phyloP scores from a whole-genome alignment of 2,888 invertebrate genomes.

The Augiades crinisus region DNA sequence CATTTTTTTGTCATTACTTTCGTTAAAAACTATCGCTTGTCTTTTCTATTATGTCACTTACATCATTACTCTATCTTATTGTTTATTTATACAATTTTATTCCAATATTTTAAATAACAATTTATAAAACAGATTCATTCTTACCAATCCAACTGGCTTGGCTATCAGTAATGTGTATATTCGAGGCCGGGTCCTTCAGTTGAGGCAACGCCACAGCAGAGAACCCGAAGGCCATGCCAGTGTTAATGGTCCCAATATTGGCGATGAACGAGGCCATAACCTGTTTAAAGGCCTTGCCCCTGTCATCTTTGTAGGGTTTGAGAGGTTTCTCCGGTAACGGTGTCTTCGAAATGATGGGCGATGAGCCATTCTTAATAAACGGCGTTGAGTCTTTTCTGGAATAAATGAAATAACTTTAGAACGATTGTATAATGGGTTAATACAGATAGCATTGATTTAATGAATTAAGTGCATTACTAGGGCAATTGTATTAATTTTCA shows the following conservation, averaged over 20 bases:
- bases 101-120: too few species aligned
- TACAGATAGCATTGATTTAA: too few species aligned
- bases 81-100: too few species aligned
- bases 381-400: conserved; percentile 63
- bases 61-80: too few species aligned
- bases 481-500: too few species aligned
- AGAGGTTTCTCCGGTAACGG: conserved; percentile 40
- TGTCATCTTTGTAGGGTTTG: conserved; percentile 49
- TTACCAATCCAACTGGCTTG: conserved; percentile 87
- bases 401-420: conserved; percentile 9
- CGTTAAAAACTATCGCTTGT: too few species aligned
- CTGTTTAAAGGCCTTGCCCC: conserved; percentile 77
- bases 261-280: conserved; percentile 83
- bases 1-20: too few species aligned
- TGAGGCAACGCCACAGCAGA: conserved; percentile 85
- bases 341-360: conserved; percentile 51
- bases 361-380: conserved; percentile 64
- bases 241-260: conserved; percentile 85
- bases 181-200: conserved; percentile 68
- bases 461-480: too few species aligned
- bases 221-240: conserved; percentile 86
- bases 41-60: too few species aligned
- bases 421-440: background rate
- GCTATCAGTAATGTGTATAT: conserved; percentile 74
- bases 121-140: too few species aligned